Evolutionary conservation across 2,888 invertebrate genomes (phyloP), one percentile per base, ranked within the genome.

Genomic region (Agonopterix alstromeriana): DNA sequence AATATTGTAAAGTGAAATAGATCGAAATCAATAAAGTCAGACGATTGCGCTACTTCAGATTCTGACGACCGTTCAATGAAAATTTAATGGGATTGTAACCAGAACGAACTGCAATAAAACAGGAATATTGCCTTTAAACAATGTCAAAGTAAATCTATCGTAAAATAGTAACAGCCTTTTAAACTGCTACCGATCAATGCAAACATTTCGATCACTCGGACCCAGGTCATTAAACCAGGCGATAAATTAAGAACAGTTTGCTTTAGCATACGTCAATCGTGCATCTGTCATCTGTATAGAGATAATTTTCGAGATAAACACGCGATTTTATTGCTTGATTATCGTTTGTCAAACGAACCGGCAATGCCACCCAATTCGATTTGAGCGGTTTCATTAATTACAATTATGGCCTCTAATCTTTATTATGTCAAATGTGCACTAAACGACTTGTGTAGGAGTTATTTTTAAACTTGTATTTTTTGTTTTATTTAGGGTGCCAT

Each of bases 351-450:
- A 82, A 82, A 82, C 73, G 62, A 55, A 61, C 79, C 79, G 73
- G 63, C 66, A 47, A 54, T 57, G 47, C 72, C 67, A 65, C 69
- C 17, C 35, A 43, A 43, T 43, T 38, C 5, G 42, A 71, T 74
- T 69, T 69, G 65, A 73, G 27, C 5, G 5, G 27, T 82, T 82
- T 75, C 73, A 82, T 83, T 83, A 84, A 82, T 84, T 82, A 80
- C 76, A 71, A 78, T 77, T 78, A 80, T 78, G 59, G 71, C 57
- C 57, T 58, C 63, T 80, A 75, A 82, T 82, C 81, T 82, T 76
- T 79, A 77, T 77, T 70, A 74, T 72, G 77, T 73, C 75, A 70
- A 73, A 69, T 64, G 57, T 54, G 55, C 53, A 49, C 47, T 51
- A 53, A 57, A 62, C 56, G 51, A 54, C 56, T 27, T 53, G 73